These are phyloP conservation scores for Spialia ferax DNA, from an alignment of 2,888 invertebrate genomes.

Conservation along the genomic window DNA sequence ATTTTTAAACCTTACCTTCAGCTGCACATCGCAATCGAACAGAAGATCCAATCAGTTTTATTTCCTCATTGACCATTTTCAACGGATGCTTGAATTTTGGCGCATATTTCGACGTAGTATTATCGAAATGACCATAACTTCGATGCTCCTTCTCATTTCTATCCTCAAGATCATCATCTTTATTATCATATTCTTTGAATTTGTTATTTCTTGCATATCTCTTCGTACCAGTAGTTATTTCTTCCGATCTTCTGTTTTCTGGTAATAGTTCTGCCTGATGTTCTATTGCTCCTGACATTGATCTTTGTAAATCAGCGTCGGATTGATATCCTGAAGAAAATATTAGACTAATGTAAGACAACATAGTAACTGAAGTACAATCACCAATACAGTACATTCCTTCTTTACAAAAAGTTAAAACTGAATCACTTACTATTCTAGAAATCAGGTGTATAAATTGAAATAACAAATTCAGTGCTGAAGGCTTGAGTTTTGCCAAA, in stretches of 20 bases:
- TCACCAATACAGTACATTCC: no score
- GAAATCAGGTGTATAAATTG: neutral
- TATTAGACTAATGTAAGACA: neutral
- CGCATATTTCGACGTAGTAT: conserved; percentile 66
- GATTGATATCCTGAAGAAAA: conserved; percentile 71
- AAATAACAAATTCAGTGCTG: neutral
- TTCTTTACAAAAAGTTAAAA: no score
- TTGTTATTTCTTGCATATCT: conserved; percentile 54
- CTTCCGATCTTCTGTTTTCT: conserved; percentile 68
- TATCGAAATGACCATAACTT: conserved; percentile 72
- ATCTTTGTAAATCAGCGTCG: conserved; percentile 65
- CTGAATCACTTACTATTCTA: neutral
- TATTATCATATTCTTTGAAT: conserved; percentile 59
- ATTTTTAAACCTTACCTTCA: conserved; percentile 83
- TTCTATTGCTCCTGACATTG: conserved; percentile 67
- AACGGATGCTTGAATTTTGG: conserved; percentile 74
- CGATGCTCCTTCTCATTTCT: conserved; percentile 70
- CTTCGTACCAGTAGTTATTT: conserved; percentile 53
- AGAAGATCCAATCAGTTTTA: conserved; percentile 93
- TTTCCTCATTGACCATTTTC: conserved; percentile 73
- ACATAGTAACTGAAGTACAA: neutral
- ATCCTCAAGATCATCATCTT: conserved; percentile 74
- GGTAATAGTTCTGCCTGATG: conserved; percentile 57
- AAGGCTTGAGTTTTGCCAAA: neutral
- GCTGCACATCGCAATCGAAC: conserved; percentile 91